Base-by-base conservation (phyloP, 2,113 vertebrate genomes). In the Pardalotus punctatus region DNA sequence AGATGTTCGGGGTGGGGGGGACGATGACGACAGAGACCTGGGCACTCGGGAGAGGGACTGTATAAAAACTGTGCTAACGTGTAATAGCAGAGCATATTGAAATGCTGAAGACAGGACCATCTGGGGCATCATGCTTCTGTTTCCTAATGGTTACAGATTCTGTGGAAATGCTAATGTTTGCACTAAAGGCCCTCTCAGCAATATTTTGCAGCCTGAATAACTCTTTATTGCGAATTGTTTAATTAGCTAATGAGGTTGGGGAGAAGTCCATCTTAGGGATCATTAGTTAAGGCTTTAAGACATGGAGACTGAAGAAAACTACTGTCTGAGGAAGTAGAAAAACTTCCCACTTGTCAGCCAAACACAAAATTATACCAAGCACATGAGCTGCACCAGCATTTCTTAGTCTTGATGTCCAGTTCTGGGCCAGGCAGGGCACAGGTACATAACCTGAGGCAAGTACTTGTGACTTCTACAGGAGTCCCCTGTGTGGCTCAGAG, bases 211-310 rank as follows among this genome's bases (percentile, higher is more conserved):
- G 74, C n/a, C 64, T 74, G 85, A 88, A 61, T 93, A 97, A 94
- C 65, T 91, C 81, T 97, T 96, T 91, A 58, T 94, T 94, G 97
- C 71, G 79, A 97, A 93, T 72, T 96, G 94, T 95, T 96, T 97
- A 96, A 96, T 98, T 97, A 91, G 91, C 94, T 94, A 95, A 96
- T 93, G 88, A 96, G 88, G 76, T 18, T 88, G 79, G 86, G 94
- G 93, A 97, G 91, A 94, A 90, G 90, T 91, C 92, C 78, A 96
- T 94, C 92, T 66, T 95, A 91, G 77, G 94, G 93, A 93, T 94
- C 65, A 79, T 95, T 97, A 94, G 81, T 95, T 96, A 97, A 95
- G 90, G 69, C 93, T 96, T 93, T 86, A 95, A 94, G 96, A 95
- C 58, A 62, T 16, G 72, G 56, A 94, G 72, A 89, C 17, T 76